Evolutionary conservation across 2,113 vertebrate genomes (phyloP).

Genomic region (Furnarius figulus): DNA sequence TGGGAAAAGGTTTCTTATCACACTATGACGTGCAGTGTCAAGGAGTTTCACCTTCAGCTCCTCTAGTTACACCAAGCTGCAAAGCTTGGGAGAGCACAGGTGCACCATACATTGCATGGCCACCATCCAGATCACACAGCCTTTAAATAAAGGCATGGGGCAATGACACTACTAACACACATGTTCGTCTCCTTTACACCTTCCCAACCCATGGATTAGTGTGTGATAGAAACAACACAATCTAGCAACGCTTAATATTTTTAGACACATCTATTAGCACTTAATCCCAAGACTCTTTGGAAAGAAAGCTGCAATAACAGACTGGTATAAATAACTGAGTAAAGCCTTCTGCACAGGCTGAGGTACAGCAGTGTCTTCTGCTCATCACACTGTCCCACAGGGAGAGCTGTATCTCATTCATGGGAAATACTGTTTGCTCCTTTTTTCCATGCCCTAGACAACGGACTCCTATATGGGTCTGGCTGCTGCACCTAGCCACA

Average conservation of each 20-base stretch:
- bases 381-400: neutral
- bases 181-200: neutral
- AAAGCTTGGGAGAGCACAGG: slow-evolving; percentile 72
- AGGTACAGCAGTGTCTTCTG: neutral
- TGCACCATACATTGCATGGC: slow-evolving; percentile 61
- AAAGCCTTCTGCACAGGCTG: neutral
- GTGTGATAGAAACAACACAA: neutral
- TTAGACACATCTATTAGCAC: neutral
- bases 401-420: neutral
- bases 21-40: slow-evolving; percentile 70
- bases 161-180: neutral
- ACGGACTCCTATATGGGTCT: neutral
- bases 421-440: neutral
- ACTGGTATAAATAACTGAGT: neutral
- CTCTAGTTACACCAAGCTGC: slow-evolving; percentile 74
- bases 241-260: neutral
- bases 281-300: neutral
- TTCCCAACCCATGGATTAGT: neutral
- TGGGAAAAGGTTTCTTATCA: slow-evolving; percentile 73
- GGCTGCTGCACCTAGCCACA: neutral
- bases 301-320: neutral
- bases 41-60: slow-evolving; percentile 71
- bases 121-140: slow-evolving; percentile 78
- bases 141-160: neutral
- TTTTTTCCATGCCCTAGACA: neutral